Evolutionary conservation across 2,888 invertebrate genomes (phyloP), one percentile per base, ranked within the genome.

Genomic region (Odontomyia ornata): DNA sequence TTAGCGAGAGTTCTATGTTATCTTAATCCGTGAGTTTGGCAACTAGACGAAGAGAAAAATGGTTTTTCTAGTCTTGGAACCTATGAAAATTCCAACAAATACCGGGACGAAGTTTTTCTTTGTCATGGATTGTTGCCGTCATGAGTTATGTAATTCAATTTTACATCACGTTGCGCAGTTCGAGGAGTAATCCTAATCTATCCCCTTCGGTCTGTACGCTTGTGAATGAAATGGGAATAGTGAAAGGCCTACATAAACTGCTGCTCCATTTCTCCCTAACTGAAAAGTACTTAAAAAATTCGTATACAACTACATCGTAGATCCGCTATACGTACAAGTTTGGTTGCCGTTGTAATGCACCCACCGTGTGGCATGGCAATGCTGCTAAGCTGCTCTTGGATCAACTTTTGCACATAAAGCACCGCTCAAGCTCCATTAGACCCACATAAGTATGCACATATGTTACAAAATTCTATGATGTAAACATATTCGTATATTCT

Each of bases 81-180:
- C n/a, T n/a, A n/a, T n/a, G n/a, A n/a, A n/a, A n/a, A n/a, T n/a
- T n/a, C n/a, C n/a, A n/a, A n/a, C n/a, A n/a, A n/a, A n/a, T n/a
- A n/a, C n/a, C n/a, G n/a, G n/a, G n/a, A n/a, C n/a, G n/a, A n/a
- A n/a, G n/a, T n/a, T n/a, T n/a, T n/a, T n/a, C n/a, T n/a, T n/a
- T n/a, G n/a, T n/a, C n/a, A n/a, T n/a, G n/a, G 28, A 64, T 28
- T 64, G 62, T 43, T 67, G 65, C 21, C 65, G 65, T 43, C 72
- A 57, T 11, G 30, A 56, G 56, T 72, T 72, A 72, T 56, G 28
- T 72, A 72, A 72, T 72, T 72, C 28, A 72, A 72, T 56, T 72
- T 56, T 28, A 52, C 56, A 52, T 21, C 28, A 56, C 23, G 18
- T 56, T 72, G 72, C 57, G 57, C 72, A 72, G 71, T 47, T n/a